Conservation (phyloP, 2,113 vertebrate species). For the Tupaia tana region DNA sequence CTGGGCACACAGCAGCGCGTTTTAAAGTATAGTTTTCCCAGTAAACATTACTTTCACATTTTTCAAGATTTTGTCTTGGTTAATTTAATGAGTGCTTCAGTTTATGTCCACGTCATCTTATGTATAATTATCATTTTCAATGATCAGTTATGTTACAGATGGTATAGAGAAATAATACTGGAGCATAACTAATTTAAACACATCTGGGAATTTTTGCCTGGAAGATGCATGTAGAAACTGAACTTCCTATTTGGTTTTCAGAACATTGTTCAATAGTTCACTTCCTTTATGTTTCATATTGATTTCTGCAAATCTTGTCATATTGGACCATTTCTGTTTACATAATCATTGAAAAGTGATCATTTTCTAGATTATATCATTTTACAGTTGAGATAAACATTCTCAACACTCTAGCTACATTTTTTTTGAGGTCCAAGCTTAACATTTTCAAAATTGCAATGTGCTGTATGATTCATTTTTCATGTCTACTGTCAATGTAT, state of each 20-base stretch:
- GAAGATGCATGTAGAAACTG: background rate
- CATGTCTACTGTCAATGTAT: slow-evolving; percentile 82
- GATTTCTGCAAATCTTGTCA: slow-evolving; percentile 51
- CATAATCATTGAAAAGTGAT: slow-evolving; percentile 18
- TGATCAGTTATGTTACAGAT: slow-evolving; percentile 11
- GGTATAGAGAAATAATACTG: background rate
- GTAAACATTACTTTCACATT: background rate
- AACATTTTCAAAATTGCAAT: slow-evolving; percentile 83
- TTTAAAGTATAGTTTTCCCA: background rate
- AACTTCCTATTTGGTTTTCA: background rate
- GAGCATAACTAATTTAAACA: background rate
- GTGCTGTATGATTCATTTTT: slow-evolving; percentile 84
- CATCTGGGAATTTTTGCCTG: background rate
- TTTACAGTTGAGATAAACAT: slow-evolving; percentile 50
- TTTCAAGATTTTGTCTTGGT: background rate
- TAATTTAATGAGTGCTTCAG: background rate
- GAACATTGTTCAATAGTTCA: background rate
- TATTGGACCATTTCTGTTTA: slow-evolving; percentile 47
- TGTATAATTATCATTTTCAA: background rate
- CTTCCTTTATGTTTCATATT: slow-evolving; percentile 26
- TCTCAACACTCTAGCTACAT: slow-evolving; percentile 41
- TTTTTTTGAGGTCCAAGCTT: slow-evolving; percentile 82
- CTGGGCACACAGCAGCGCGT: background rate
- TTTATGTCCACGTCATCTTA: background rate
- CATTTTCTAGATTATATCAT: slow-evolving; percentile 54